Percentiles rank a stretch among this genome's conserved stretches.
phyloP scores from a whole-genome alignment of 2,797 vertebrate species.

The Oreortyx pictus region DNA sequence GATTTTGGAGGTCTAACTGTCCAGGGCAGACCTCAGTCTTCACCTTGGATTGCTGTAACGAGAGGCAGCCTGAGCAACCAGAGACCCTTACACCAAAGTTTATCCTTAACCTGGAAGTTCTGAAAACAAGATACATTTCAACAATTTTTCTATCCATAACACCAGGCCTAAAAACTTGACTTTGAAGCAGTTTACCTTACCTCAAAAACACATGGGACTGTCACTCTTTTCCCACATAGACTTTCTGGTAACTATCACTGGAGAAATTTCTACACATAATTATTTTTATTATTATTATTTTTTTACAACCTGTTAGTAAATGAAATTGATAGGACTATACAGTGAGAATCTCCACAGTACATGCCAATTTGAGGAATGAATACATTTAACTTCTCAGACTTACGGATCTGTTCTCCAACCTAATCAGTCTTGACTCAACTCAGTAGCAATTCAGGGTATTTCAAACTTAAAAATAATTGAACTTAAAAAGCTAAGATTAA shows the following conservation, averaged over 20 bases:
- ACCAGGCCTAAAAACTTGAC: not conserved
- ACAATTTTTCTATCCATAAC: not conserved
- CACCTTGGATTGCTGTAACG: not conserved
- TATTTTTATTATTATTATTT: not conserved
- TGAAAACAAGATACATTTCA: not conserved
- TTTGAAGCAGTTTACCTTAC: not conserved
- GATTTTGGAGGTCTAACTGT: not conserved
- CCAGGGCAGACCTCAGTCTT: not conserved
- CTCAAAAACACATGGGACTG: accelerated
- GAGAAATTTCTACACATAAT: not conserved
- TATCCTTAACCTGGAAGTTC: not conserved
- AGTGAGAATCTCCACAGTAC: not conserved
- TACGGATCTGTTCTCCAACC: not conserved
- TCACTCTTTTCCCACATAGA: accelerated
- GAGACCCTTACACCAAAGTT: not conserved
- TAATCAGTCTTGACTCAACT: not conserved
- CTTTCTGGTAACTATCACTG: not conserved
- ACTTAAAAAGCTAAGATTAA: not conserved
- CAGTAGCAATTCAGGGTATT: not conserved
- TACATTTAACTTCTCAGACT: not conserved
- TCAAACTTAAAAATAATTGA: not conserved
- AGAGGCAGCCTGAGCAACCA: not conserved
- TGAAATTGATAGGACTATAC: not conserved
- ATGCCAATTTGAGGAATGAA: not conserved
- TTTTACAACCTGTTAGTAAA: not conserved